Evolutionary conservation across 2,888 invertebrate genomes (phyloP), one percentile per base, ranked within the genome.

Genomic region (Eulithis prunata): DNA sequence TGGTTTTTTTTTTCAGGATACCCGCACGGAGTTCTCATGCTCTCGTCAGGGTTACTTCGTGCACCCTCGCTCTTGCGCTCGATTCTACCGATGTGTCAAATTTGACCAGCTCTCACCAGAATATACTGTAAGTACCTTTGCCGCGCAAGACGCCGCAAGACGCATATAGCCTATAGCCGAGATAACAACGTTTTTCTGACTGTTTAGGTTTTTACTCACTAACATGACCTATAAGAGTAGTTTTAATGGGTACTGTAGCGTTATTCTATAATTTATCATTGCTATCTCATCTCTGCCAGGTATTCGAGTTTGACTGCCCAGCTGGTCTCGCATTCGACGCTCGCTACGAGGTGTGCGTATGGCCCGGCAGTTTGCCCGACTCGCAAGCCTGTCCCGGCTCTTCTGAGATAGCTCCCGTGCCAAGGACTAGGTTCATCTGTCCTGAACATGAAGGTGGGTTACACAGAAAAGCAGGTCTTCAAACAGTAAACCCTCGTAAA

Each of bases 71-170:
- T 96, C 96, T 69, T 96, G 96, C 82, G 96, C 95, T 63, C 93
- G 96, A 57, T 97, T 97, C 89, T 97, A 96, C 83, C 95, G 97
- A 64, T 97, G 97, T 81, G 96, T 97, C 12, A 96, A 97, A 83
- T 96, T 96, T 81, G 95, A 96, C 79, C 96, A 96, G 80, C 95
- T 94, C 57, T 93, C 95, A 0, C 95, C 96, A 21, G 96, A 96
- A 77, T 97, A 95, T 80, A 96, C 96, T 14, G 96, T 96, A 49
- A 86, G 88, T 83, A 43, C 6, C 12, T n/a, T n/a, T n/a, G n/a
- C n/a, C n/a, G n/a, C n/a, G n/a, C n/a, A n/a, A n/a, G n/a, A n/a
- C n/a, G n/a, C n/a, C n/a, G n/a, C n/a, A n/a, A n/a, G n/a, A n/a
- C n/a, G n/a, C n/a, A n/a, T n/a, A n/a, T n/a, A n/a, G n/a, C n/a